Conservation (phyloP, 2,888 invertebrate genomes). For the Argynnis bischoffii region DNA sequence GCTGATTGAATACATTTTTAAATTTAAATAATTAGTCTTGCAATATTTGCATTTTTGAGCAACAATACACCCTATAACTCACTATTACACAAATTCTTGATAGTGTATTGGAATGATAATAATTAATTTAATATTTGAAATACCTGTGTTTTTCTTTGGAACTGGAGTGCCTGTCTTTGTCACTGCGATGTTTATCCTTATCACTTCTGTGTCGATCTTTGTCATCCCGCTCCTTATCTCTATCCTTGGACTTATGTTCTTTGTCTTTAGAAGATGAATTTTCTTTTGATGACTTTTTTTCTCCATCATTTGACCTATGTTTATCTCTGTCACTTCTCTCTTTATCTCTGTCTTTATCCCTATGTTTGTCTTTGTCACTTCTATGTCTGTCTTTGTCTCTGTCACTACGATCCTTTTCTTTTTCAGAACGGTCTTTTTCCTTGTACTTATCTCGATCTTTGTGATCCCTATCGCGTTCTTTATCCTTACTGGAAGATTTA, state of each 20-base stretch:
- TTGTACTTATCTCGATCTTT: constrained; percentile 53
- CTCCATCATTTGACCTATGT: constrained; percentile 52
- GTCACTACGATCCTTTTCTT: constrained; percentile 69
- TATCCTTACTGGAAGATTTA: constrained; percentile 78
- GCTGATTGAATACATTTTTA: too few species aligned
- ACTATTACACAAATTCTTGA: too few species aligned
- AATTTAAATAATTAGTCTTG: too few species aligned
- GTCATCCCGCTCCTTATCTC: constrained; percentile 49
- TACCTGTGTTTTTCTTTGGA: constrained; percentile 84
- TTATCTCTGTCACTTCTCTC: constrained; percentile 57
- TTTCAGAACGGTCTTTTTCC: constrained; percentile 50
- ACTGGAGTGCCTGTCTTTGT: constrained; percentile 73
- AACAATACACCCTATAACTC: too few species aligned
- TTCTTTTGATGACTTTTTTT: constrained; percentile 62
- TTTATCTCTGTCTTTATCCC: constrained; percentile 51
- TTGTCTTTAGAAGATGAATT: constrained; percentile 70
- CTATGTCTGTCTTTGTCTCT: constrained; percentile 48
- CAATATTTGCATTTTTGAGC: too few species aligned
- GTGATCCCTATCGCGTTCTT: constrained; percentile 65
- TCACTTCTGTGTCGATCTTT: constrained; percentile 59
- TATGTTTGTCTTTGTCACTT: constrained; percentile 73
- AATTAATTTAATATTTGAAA: not conserved
- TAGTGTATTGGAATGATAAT: too few species aligned
- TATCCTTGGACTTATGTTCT: constrained; percentile 70
- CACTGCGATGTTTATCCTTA: constrained; percentile 71